Base-by-base conservation (phyloP, 2,888 invertebrate genomes). In the Eretmocerus hayati region DNA sequence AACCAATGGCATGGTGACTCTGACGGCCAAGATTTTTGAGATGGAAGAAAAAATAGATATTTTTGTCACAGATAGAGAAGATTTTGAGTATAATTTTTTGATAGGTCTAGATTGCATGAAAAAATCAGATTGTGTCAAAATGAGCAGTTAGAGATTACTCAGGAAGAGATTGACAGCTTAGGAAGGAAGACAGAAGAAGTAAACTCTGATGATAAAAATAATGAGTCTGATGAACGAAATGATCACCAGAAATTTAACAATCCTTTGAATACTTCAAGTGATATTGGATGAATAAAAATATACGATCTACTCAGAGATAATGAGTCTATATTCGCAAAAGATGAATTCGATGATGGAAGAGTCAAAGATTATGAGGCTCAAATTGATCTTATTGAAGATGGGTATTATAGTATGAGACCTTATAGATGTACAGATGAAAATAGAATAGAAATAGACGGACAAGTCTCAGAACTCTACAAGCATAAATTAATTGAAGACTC, bases 101-200 rank as follows among this genome's bases (percentile, higher is more conserved):
- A 48, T 60, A 5, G 57, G 57, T n/a, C 35, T 59, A 21, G 58
- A 60, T 44, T 46, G 48, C 0, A 58, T 61, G 46, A 45, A 38
- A n/a, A 21, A 38, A n/a, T 31, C n/a, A 19, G 20, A 21, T 18
- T 31, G 32, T 31, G 15, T 46, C 37, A 50, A 55, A 31, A 59
- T 58, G 23, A 53, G 55, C 13, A 37, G 20, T 9, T 37, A 21
- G 4, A 13, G 35, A 39, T 40, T n/a, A 23, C 15, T 18, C 26
- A 40, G 22, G 16, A 26, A 9, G 26, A 26, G 11, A 26, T 9
- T 26, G 6, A 6, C 6, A 26, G 26, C 6, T 26, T 2, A 16
- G 13, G n/a, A 37, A 37, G 2, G 23, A 4, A 37, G 3, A 18
- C 6, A 37, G 20, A 4, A 9, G 8, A 20, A 37, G 21, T 2